A percentile compares a stretch with the other conserved stretches of the same genome.
These are phyloP conservation scores for Leptinotarsa rubiginosa DNA, from an alignment of 2,888 invertebrate species.

Conservation along the genomic window DNA sequence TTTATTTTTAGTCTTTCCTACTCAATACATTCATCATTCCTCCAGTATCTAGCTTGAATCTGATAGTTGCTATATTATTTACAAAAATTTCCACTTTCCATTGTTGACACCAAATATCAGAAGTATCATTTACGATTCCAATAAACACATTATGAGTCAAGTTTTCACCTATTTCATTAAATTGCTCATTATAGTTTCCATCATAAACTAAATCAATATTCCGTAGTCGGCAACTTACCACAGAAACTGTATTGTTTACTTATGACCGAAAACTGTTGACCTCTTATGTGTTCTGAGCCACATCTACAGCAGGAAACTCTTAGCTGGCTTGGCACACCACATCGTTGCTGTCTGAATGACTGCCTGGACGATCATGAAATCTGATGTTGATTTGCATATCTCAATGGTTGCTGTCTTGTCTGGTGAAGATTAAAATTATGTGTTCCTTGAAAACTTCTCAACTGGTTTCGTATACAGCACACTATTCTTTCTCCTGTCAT, in stretches of 20 bases:
- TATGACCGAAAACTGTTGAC: neutral
- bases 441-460: neutral
- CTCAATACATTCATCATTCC: neutral
- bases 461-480: too few species aligned
- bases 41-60: neutral
- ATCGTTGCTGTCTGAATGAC: neutral
- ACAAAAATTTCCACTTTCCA: neutral
- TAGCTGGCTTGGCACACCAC: neutral
- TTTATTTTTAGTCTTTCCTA: neutral
- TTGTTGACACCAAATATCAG: neutral
- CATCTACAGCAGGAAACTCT: neutral
- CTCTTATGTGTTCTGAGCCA: neutral
- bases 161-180: neutral
- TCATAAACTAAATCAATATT: neutral
- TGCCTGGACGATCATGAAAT: neutral
- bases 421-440: neutral
- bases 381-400: neutral
- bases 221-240: neutral
- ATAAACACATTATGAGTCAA: neutral
- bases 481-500: too few species aligned
- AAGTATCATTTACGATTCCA: neutral
- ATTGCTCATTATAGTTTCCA: neutral
- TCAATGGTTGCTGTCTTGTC: neutral
- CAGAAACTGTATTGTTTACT: too few species aligned
- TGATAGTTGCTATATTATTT: neutral